Conservation (phyloP, 2,888 invertebrate species). For the Platycheirus rosarum region DNA sequence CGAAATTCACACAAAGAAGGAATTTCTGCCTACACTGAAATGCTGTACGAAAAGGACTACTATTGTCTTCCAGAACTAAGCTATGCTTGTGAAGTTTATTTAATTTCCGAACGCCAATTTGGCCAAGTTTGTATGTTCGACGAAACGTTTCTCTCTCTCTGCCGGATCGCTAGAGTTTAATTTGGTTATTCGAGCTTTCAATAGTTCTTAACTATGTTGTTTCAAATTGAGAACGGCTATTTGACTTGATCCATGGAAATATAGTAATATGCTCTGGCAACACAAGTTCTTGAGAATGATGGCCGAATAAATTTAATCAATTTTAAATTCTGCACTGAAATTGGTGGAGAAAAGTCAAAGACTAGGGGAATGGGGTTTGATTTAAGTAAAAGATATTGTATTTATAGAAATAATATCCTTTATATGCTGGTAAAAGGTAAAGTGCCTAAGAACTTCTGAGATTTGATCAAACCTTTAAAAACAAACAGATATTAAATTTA, state of each 20-base stretch:
- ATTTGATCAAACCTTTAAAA: no score
- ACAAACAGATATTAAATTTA: no score
- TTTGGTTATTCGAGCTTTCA: conserved; percentile 41
- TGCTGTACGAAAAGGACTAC: conserved; percentile 20
- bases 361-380: no score
- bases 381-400: no score
- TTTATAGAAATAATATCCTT: no score
- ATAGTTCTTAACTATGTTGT: conserved; percentile 29
- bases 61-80: conserved; percentile 45
- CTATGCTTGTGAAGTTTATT: conserved; percentile 60
- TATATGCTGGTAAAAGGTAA: no score
- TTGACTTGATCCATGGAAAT: conserved; percentile 11
- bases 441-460: no score
- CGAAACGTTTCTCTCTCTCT: conserved; percentile 16
- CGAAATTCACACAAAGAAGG: conserved; percentile 12
- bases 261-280: not conserved
- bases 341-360: no score
- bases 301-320: not conserved
- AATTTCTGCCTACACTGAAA: conserved; percentile 34
- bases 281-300: not conserved
- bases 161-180: conserved; percentile 34
- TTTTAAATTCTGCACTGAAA: conserved; percentile 18
- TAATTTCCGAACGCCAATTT: conserved; percentile 55
- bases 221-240: conserved; percentile 34
- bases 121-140: conserved; percentile 34